These are phyloP conservation scores for Phenganax subtilis DNA, from an alignment of 92 coral and sea anemone genomes.

Conservation along the genomic window DNA sequence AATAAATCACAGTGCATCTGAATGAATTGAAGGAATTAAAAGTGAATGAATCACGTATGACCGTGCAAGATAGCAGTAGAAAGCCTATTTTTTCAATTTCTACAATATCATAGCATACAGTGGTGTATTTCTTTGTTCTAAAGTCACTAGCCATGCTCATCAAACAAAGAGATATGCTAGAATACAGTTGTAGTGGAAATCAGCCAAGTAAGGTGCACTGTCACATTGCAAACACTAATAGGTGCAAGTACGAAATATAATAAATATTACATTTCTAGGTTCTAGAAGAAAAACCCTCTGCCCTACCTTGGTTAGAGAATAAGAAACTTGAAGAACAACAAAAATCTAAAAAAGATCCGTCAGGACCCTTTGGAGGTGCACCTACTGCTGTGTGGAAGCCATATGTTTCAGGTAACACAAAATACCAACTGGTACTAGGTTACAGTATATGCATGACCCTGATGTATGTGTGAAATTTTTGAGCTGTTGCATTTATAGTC, in stretches of 20 bases:
- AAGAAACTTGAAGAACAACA: conserved; percentile 53
- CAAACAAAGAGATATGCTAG: neutral
- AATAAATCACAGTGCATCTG: too few species aligned
- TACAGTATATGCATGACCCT: neutral
- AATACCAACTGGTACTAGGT: neutral
- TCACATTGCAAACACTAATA: neutral
- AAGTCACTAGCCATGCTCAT: too few species aligned
- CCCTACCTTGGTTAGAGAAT: conserved; percentile 87
- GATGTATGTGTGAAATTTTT: neutral
- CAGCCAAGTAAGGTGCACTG: too few species aligned
- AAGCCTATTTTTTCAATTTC: too few species aligned
- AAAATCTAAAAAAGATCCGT: conserved; percentile 33
- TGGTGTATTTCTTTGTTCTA: too few species aligned
- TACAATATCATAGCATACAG: too few species aligned
- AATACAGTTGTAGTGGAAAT: neutral
- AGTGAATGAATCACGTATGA: too few species aligned
- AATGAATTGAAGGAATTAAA: too few species aligned
- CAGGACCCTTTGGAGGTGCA: conserved; percentile 43
- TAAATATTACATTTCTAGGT: conserved; percentile 40
- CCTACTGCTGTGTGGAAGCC: conserved; percentile 65
- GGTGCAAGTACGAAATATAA: neutral
- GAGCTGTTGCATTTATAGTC: neutral
- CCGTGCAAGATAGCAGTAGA: too few species aligned
- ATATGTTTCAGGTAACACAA: conserved; percentile 73
- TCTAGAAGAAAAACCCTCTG: conserved; percentile 63